Percentiles rank a stretch among this genome's conserved stretches.
Conservation (phyloP, 2,797 vertebrate species). For the Cossypha polioptera region DNA sequence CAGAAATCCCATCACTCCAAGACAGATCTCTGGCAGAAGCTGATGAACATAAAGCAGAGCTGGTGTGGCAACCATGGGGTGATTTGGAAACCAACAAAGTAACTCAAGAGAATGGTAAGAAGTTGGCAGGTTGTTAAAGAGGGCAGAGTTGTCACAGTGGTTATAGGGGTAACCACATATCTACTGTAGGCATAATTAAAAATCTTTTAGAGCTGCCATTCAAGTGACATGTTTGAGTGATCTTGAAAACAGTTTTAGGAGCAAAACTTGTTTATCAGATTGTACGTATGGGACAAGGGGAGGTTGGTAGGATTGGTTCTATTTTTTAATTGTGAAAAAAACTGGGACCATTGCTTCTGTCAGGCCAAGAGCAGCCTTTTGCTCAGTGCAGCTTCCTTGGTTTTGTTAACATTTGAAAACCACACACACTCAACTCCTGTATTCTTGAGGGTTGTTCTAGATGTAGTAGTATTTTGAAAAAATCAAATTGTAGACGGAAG, state of each 20-base stretch:
- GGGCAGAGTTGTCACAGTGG: background rate
- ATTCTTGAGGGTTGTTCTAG: background rate
- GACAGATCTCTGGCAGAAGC: constrained; percentile 79
- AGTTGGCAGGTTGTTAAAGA: background rate
- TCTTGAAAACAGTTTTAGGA: background rate
- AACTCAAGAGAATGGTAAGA: constrained; percentile 83
- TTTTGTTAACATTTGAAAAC: background rate
- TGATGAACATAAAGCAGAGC: constrained; percentile 87
- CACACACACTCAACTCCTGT: background rate
- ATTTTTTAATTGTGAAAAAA: background rate
- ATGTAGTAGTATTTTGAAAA: background rate
- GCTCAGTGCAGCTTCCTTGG: background rate
- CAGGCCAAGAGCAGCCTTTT: background rate
- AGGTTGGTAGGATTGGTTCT: background rate
- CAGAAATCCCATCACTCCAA: constrained; percentile 89
- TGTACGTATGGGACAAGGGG: rapidly evolving
- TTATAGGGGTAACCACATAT: background rate
- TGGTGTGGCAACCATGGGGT: constrained; percentile 87
- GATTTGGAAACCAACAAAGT: constrained; percentile 79
- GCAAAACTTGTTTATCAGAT: background rate
- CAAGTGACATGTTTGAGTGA: background rate
- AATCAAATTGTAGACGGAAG: background rate
- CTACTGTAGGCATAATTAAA: background rate
- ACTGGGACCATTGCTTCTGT: background rate
- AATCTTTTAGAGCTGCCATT: background rate